Evolutionary conservation across 2,113 vertebrate genomes (phyloP), one percentile per base, ranked within the genome.

Genomic region (Anoplopoma fimbria): DNA sequence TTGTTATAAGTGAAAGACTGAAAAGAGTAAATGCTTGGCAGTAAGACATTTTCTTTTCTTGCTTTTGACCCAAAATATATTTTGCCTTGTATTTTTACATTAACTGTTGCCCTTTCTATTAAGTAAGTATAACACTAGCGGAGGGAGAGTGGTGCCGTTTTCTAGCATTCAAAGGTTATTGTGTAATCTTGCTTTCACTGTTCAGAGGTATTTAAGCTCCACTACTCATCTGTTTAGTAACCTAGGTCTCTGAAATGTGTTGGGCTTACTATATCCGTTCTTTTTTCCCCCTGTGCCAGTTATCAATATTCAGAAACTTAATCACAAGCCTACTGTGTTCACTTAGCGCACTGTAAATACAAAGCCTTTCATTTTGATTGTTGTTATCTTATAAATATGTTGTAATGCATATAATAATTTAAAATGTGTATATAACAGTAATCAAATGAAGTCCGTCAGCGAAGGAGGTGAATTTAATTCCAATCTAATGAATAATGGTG

Each of bases 101-200:
- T 9, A 4, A 67, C 0, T 77, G 21, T 34, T 70, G 68, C 19
- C 42, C 63, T 55, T 68, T 79, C 69, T 62, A 62, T 74, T 75
- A n/a, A n/a, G 75, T 74, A 63, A 63, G 45, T 70, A 58, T 85
- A 40, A 70, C 65, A 49, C 9, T 10, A 34, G 69, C 40, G 74
- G 53, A 67, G 51, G 17, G 47, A 57, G 29, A 69, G 17, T 0
- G 33, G 9, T 9, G 51, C 9, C 34, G 60, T 60, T 38, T 17
- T 40, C 4, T 15, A 3, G 4, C n/a, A 21, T 47, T 1, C 29
- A 31, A 17, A 38, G 29, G 23, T 4, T 25, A 17, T 51, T 68
- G 51, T 45, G 33, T 31, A 27, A 6, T 53, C 36, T 49, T 65
- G 25, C 10, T 42, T 38, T 53, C 14, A 45, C 69, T 55, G 38